Conservation (phyloP, 2,113 vertebrate species). For the Indri indri region DNA sequence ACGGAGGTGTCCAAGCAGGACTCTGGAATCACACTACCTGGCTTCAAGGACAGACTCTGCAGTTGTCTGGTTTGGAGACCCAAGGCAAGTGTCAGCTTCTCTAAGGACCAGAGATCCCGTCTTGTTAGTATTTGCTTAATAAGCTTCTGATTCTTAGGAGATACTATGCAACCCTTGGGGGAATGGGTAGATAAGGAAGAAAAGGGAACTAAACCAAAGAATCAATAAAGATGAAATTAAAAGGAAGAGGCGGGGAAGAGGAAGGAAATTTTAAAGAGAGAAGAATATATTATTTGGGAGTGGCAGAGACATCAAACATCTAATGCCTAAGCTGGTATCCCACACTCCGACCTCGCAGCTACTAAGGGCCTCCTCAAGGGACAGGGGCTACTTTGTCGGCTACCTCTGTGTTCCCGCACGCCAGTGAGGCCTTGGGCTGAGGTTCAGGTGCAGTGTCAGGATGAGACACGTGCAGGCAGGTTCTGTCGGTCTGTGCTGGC, state of each 20-base stretch:
- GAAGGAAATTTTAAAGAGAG: not conserved
- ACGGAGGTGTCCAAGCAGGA: not conserved
- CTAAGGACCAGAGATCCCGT: not conserved
- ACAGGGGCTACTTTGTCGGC: not conserved
- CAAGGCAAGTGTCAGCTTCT: not conserved
- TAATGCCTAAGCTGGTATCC: not conserved
- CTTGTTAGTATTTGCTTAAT: not conserved
- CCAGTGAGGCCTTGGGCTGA: not conserved
- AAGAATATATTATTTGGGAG: not conserved
- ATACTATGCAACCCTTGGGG: not conserved
- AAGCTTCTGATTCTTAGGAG: not conserved
- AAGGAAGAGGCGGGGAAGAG: not conserved
- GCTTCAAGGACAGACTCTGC: not conserved
- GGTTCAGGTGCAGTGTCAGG: not conserved
- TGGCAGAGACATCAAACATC: not conserved
- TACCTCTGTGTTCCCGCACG: not conserved
- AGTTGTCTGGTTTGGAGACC: not conserved
- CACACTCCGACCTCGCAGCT: not conserved
- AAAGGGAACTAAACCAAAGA: not conserved
- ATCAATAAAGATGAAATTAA: not conserved
- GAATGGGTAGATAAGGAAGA: not conserved
- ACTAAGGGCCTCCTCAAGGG: not conserved
- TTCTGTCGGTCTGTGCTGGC: not conserved
- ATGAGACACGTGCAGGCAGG: slow-evolving; percentile 16
- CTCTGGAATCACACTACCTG: not conserved